Percentiles rank a stretch among this genome's conserved stretches.
Conservation (phyloP, 2,888 invertebrate species). For the Corythucha ciliata region DNA sequence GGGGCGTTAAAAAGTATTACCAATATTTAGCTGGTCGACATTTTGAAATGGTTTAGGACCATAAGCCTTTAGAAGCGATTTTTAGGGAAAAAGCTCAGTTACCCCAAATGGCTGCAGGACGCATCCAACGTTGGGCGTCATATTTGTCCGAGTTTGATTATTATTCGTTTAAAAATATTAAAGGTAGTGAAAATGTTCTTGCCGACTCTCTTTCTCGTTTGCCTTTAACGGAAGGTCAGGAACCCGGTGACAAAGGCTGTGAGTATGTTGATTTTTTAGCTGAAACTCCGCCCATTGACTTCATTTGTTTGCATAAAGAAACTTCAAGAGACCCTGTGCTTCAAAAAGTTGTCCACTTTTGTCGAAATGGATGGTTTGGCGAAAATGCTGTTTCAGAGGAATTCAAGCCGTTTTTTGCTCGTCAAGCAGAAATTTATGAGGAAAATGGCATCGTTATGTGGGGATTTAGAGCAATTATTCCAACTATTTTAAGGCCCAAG, state of each 20-base stretch:
- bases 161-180: too few relatives aligned
- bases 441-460: constrained; percentile 28
- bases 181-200: constrained; percentile 22
- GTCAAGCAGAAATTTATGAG: constrained; percentile 16
- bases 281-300: constrained; percentile 11
- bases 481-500: constrained; percentile 26
- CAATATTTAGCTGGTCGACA: constrained; percentile 39
- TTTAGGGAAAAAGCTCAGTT: constrained; percentile 38
- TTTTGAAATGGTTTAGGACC: constrained; percentile 38
- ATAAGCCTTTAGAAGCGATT: constrained; percentile 37
- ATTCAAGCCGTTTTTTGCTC: constrained; percentile 11
- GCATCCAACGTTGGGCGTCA: constrained; percentile 38
- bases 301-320: constrained; percentile 13
- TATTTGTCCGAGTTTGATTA: constrained; percentile 30
- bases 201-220: constrained; percentile 11
- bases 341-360: constrained; percentile 12
- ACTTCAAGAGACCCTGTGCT: constrained; percentile 13
- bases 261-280: constrained; percentile 4
- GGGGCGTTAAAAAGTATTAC: constrained; percentile 38
- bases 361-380: constrained; percentile 18
- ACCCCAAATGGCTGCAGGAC: constrained; percentile 38
- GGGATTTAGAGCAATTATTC: constrained; percentile 35
- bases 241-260: neutral
- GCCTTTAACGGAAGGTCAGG: neutral
- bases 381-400: neutral